Evolutionary conservation across 2,797 vertebrate genomes (phyloP).

Genomic region (Otolemur crassicaudatus): DNA sequence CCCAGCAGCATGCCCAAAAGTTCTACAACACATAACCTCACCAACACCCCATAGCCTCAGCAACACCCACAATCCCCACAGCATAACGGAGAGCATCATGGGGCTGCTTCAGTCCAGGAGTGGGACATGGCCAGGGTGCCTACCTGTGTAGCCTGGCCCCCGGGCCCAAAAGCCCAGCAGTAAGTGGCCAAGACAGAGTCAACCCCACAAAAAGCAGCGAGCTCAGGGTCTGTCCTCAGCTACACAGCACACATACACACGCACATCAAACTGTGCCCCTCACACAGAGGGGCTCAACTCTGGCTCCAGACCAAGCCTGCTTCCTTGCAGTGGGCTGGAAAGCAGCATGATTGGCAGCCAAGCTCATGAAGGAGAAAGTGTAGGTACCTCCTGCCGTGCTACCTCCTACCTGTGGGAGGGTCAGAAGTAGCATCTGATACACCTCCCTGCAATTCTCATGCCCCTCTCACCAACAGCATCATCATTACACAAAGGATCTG

Average conservation of each 20-base stretch:
- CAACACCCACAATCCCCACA: too few relatives aligned
- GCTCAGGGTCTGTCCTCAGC: neutral
- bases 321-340: neutral
- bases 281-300: neutral
- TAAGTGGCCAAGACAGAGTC: neutral
- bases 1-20: neutral
- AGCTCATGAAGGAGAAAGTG: neutral
- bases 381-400: neutral
- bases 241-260: neutral
- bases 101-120: neutral
- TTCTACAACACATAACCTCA: neutral
- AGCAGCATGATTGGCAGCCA: neutral
- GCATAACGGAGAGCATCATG: neutral
- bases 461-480: neutral
- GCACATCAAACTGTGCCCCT: neutral
- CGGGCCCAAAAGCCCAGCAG: rapidly evolving
- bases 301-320: neutral
- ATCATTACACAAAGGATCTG: neutral
- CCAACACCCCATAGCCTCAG: neutral
- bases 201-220: neutral
- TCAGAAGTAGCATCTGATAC: neutral
- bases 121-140: neutral
- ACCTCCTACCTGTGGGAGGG: neutral
- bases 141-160: neutral
- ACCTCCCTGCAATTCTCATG: neutral